These are phyloP conservation scores for Helicoverpa armigera DNA, from an alignment of 1,140 invertebrate species.

Conservation along the genomic window DNA sequence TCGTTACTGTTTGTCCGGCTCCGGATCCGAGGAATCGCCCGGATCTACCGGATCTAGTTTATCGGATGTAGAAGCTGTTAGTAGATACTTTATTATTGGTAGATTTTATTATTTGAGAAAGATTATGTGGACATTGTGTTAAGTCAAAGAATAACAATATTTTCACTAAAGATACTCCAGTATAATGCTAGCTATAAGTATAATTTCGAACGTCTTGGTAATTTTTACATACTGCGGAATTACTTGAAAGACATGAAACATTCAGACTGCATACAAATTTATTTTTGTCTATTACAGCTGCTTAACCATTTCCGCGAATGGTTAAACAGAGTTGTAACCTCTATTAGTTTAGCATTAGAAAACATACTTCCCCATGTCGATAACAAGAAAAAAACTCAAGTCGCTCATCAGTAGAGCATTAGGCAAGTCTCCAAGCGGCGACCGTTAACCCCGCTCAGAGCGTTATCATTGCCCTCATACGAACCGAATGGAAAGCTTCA, in stretches of 20 bases:
- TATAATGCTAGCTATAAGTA: too few species aligned
- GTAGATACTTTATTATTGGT: constrained; percentile 11
- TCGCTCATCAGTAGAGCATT: constrained; percentile 68
- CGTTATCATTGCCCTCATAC: constrained; percentile 48
- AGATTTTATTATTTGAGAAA: neutral
- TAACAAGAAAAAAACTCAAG: constrained; percentile 55
- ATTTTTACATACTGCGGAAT: too few species aligned
- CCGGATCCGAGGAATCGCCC: neutral
- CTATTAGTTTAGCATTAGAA: constrained; percentile 22
- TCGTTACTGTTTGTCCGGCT: constrained; percentile 38
- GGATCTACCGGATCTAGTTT: constrained; percentile 21
- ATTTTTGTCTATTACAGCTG: too few species aligned
- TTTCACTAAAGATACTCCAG: neutral
- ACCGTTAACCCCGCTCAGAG: constrained; percentile 68
- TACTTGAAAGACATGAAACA: too few species aligned
- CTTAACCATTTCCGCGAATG: neutral
- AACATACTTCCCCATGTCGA: constrained; percentile 12
- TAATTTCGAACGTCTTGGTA: too few species aligned
- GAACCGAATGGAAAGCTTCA: constrained; percentile 60
- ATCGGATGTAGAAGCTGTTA: constrained; percentile 16
- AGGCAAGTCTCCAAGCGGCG: constrained; percentile 71
- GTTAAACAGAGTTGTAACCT: neutral
- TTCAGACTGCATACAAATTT: too few species aligned
- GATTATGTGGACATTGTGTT: too few species aligned
- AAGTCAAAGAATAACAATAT: neutral